Conservation (phyloP, 2,113 vertebrate genomes). For the Gopherus flavomarginatus region DNA sequence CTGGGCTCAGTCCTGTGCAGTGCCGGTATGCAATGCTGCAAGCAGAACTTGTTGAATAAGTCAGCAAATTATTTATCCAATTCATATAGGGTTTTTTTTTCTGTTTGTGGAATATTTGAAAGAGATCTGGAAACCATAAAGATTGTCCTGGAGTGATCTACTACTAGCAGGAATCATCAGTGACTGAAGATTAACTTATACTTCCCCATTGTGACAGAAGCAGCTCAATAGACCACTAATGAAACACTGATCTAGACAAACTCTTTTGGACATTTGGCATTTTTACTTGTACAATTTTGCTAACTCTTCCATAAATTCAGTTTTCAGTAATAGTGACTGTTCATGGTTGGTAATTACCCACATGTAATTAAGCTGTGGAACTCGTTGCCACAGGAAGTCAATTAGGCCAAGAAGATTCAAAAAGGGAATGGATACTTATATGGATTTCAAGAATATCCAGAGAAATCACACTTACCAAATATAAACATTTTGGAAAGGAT, state of each 20-base stretch:
- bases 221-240: background rate
- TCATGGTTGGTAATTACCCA: background rate
- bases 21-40: background rate
- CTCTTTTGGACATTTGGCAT: background rate
- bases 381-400: background rate
- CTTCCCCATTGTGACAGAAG: background rate
- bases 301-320: background rate
- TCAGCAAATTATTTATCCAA: background rate
- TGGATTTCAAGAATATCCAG: background rate
- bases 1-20: background rate
- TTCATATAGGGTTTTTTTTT: background rate
- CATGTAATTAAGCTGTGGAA: background rate
- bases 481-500: background rate
- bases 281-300: background rate
- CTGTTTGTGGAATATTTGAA: rapidly evolving
- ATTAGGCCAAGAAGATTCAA: background rate
- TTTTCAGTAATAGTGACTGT: background rate
- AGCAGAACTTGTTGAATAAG: background rate
- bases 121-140: background rate
- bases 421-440: background rate
- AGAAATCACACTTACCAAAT: background rate
- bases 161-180: background rate
- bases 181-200: background rate
- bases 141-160: background rate
- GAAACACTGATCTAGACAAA: background rate